A percentile compares a stretch with the other conserved stretches of the same genome.
phyloP scores from a whole-genome alignment of 2,797 vertebrate genomes.

The Morus bassanus region DNA sequence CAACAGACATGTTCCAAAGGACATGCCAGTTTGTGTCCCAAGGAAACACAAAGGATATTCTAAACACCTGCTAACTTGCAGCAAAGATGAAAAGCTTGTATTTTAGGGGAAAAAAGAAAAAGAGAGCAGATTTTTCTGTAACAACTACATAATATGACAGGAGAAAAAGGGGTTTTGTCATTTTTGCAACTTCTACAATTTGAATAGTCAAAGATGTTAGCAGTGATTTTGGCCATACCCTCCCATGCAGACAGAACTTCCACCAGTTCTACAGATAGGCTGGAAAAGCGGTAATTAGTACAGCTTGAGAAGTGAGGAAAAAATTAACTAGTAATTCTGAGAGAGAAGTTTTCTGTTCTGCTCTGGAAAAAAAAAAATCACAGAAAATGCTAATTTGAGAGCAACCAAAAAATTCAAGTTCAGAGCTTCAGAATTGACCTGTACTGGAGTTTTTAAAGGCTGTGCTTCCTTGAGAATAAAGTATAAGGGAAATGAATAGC shows the following conservation, averaged over 20 bases:
- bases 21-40: constrained; percentile 9
- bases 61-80: constrained; percentile 17
- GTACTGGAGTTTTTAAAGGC: neutral
- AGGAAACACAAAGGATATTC: constrained; percentile 15
- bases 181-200: neutral
- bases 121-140: neutral
- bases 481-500: neutral
- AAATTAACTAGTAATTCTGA: neutral
- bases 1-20: neutral
- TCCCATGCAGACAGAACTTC: neutral
- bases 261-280: neutral
- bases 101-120: neutral
- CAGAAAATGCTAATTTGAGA: neutral
- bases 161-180: neutral
- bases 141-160: neutral
- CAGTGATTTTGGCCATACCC: neutral
- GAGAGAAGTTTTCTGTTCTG: neutral
- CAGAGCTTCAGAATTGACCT: neutral
- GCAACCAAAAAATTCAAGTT: neutral
- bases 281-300: neutral
- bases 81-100: constrained; percentile 21
- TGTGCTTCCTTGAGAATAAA: neutral
- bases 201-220: neutral
- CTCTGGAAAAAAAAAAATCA: neutral
- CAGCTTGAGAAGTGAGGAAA: neutral